These are phyloP conservation scores for Pyrocephalus nanus DNA, from an alignment of 2,797 vertebrate genomes.

Conservation along the genomic window DNA sequence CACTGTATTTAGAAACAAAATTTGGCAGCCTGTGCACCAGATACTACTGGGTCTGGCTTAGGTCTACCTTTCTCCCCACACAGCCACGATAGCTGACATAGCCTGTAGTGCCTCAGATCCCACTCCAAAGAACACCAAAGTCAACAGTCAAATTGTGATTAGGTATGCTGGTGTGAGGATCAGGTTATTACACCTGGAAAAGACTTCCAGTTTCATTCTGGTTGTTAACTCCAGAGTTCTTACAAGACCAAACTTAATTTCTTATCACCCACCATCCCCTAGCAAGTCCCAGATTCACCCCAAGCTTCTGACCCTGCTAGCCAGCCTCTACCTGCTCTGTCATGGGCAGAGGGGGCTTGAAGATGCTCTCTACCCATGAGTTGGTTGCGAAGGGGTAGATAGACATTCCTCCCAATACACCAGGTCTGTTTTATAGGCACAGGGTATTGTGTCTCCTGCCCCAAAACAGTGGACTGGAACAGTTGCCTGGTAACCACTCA, in stretches of 20 bases:
- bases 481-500: background rate
- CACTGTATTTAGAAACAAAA: background rate
- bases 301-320: background rate
- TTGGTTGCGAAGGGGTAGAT: accelerated
- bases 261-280: background rate
- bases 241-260: background rate
- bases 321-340: background rate
- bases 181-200: background rate
- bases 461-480: background rate
- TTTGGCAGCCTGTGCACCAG: background rate
- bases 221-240: accelerated
- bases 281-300: background rate
- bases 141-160: background rate
- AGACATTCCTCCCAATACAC: background rate
- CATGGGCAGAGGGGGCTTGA: background rate
- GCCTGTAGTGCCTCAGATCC: background rate
- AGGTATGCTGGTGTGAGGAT: background rate
- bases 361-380: background rate
- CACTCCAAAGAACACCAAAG: background rate
- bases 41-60: too few relatives aligned
- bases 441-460: background rate
- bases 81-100: accelerated
- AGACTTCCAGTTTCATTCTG: background rate
- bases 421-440: accelerated
- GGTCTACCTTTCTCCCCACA: background rate